phyloP scores from a whole-genome alignment of 2,113 vertebrate species.

The Crypturellus undulatus region DNA sequence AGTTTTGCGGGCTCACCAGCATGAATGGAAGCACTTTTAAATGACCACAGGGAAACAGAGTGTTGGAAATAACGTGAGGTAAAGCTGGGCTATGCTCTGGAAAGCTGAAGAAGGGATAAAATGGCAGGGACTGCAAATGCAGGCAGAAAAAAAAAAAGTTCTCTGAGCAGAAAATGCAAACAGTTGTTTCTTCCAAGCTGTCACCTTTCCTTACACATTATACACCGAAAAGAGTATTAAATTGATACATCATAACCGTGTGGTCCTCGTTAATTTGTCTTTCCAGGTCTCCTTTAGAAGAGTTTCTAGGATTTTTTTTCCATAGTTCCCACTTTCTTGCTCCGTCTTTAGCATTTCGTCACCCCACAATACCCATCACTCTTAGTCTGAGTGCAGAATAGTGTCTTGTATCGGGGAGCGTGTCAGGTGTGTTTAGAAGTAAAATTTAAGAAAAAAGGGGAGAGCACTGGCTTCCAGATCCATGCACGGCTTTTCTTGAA shows the following conservation, averaged over 20 bases:
- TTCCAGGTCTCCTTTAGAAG: neutral
- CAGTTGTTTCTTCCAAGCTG: neutral
- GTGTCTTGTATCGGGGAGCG: neutral
- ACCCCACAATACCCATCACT: neutral
- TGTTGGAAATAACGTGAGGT: neutral
- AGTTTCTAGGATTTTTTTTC: neutral
- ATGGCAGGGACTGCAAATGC: neutral
- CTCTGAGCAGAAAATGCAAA: neutral
- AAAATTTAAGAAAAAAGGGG: neutral
- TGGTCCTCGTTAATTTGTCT: neutral
- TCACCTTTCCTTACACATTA: neutral
- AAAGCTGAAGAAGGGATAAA: neutral
- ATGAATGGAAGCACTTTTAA: neutral
- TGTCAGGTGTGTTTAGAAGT: neutral
- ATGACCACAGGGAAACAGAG: neutral
- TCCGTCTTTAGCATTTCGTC: neutral
- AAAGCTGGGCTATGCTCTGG: neutral
- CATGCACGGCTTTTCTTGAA: neutral
- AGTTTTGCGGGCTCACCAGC: neutral
- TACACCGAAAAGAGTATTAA: neutral
- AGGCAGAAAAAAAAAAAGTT: neutral
- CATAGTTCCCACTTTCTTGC: neutral
- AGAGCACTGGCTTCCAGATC: neutral
- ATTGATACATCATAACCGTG: fast-evolving
- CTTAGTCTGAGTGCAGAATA: neutral